phyloP scores from a whole-genome alignment of 2,888 invertebrate genomes.

The Leptothorax acervorum region DNA sequence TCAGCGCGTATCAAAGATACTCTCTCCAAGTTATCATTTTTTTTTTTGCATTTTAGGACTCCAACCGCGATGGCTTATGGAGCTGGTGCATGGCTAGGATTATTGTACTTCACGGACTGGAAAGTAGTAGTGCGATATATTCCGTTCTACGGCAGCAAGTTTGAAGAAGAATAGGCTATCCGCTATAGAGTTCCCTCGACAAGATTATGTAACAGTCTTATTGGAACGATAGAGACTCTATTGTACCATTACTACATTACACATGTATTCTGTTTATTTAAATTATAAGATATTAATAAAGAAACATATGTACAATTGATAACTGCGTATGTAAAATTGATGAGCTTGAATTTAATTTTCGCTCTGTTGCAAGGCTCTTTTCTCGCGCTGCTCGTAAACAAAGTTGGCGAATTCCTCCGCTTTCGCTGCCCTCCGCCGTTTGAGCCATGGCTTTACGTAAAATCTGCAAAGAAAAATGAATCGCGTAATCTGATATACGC shows the following conservation, averaged over 20 bases:
- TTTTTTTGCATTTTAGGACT: conserved; percentile 84
- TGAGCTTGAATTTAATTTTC: background rate
- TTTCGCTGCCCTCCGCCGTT: background rate
- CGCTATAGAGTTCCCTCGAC: background rate
- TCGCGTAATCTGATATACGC: background rate
- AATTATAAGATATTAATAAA: conserved; percentile 16
- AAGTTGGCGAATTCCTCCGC: conserved; percentile 46
- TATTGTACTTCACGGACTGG: conserved; percentile 94
- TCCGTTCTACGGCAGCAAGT: conserved; percentile 93
- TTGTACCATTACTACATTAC: conserved; percentile 17
- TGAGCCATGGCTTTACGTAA: background rate
- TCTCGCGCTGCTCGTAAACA: conserved; percentile 36
- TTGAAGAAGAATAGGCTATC: conserved; percentile 83
- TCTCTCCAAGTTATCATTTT: background rate
- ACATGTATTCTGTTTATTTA: conserved; percentile 17
- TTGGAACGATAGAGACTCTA: conserved; percentile 3
- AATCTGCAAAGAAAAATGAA: background rate
- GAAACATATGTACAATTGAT: background rate
- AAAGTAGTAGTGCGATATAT: conserved; percentile 90
- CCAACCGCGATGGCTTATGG: conserved; percentile 90
- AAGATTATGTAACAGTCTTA: conserved; percentile 39
- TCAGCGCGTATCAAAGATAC: background rate
- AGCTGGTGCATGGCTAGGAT: conserved; percentile 87
- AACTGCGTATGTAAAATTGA: background rate
- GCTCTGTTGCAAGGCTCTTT: conserved; percentile 1